Conservation (phyloP, 2,113 vertebrate genomes). For the rabbit (Oryctolagus cuniculus) region mOryCun1.1 NC_091445.1:33176501-33177000, state of each 20-base stretch:
- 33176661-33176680: too few species aligned
- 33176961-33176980: background rate
- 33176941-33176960: too few species aligned
- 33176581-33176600: too few species aligned
- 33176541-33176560: too few species aligned
- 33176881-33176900: background rate
- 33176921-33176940: background rate
- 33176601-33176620: too few species aligned
- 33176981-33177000: background rate
- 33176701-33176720: background rate
- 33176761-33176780: background rate
- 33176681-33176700: background rate
- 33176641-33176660: too few species aligned
- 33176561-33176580: too few species aligned
- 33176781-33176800: background rate
- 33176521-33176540: too few species aligned
- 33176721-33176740: background rate
- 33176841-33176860: background rate
- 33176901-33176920: background rate
- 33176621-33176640: too few species aligned
- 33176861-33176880: conserved; percentile 5
- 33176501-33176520: too few species aligned
- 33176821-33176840: background rate
- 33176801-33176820: background rate
- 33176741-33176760: background rate